Evolutionary conservation across 2,797 vertebrate genomes (phyloP).

Genomic region (Poeciliopsis gracilis): DNA sequence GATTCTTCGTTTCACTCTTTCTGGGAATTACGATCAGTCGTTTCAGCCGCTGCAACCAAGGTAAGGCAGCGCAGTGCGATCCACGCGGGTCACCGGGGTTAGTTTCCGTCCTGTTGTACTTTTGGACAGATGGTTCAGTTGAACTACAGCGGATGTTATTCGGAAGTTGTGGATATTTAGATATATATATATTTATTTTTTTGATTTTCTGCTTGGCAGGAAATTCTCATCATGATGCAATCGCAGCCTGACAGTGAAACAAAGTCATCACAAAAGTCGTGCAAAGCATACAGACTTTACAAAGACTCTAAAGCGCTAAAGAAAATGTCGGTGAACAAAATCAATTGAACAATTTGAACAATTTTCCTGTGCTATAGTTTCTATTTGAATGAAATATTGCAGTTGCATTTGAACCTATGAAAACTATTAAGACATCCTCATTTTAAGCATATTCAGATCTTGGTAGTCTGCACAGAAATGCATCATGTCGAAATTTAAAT

Average conservation of each 20-base stretch:
- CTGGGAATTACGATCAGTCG: slow-evolving; percentile 67
- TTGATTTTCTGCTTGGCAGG: neutral
- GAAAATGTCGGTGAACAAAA: neutral
- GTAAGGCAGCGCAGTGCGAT: slow-evolving; percentile 53
- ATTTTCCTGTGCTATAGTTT: neutral
- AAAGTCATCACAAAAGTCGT: neutral
- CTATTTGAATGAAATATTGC: neutral
- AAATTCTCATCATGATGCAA: neutral
- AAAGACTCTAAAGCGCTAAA: neutral
- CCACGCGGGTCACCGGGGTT: neutral
- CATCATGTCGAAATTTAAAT: neutral
- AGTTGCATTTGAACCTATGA: neutral
- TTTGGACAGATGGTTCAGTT: neutral
- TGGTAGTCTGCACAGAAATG: neutral
- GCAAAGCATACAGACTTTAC: neutral
- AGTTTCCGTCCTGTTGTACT: neutral
- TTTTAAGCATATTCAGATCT: neutral
- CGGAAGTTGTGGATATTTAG: neutral
- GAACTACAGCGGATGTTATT: neutral
- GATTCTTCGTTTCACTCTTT: slow-evolving; percentile 66
- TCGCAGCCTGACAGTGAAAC: neutral
- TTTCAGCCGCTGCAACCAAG: slow-evolving; percentile 74
- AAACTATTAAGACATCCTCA: neutral
- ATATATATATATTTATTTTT: too few species aligned
- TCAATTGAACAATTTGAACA: neutral